Base-by-base conservation (phyloP, 2,113 vertebrate species). In the Grammomys dolichurus region DNA sequence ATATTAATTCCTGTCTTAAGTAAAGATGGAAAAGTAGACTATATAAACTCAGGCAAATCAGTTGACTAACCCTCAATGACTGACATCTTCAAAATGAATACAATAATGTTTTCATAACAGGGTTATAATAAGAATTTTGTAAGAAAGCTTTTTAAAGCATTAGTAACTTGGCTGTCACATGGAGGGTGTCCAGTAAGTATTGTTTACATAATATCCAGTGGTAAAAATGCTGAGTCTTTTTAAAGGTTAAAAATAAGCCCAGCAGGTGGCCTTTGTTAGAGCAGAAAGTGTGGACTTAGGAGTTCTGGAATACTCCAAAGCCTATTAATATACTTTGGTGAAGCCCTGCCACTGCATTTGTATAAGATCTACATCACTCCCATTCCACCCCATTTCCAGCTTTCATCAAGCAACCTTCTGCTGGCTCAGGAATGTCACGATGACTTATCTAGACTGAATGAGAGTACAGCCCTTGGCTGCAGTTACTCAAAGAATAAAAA, bases 401-500 rank as follows among this genome's bases (percentile, higher is more conserved):
- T 78, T 93, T 87, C 76, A 40, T 65, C 63, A 65, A 81, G n/a
- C 77, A 85, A 56, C 76, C 58, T 90, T 48, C 87, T 90, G 22
- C 75, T 58, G 86, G 67, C 60, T 81, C 80, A 58, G 26, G 76
- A 86, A 95, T 89, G 96, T 95, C 92, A 93, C 81, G 28, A 12
- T 89, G 89, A 94, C 95, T 96, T 96, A 94, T 54, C 43, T 75
- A 91, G 85, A 28, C 73, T 77, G 28, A 91, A 87, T 82, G 82
- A 90, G 65, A 89, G 22, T 54, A 84, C 78, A 93, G 93, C 46
- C 58, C 26, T 95, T 70, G 89, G 93, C 86, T 77, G 48, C 70
- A 81, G 80, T 89, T 94, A 81, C 84, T 70, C 33, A n/a, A 93
- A 96, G 58, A 95, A 86, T 93, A 92, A 92, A 96, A 96, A 96